Evolutionary conservation across 2,797 vertebrate genomes (phyloP).

Genomic region (Nyctibius grandis): DNA sequence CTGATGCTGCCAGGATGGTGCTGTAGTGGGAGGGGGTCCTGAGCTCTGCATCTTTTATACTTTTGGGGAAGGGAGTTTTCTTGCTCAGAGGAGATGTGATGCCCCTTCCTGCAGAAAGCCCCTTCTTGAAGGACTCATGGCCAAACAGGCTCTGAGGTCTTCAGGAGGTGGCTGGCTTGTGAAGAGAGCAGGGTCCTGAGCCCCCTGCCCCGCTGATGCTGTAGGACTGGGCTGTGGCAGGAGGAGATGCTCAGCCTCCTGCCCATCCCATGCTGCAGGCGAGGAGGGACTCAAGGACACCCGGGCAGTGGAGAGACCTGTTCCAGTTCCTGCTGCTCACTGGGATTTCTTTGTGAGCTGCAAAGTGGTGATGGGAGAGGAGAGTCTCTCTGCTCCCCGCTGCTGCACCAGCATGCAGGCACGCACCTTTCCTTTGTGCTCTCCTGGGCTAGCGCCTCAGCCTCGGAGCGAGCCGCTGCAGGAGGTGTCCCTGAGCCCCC

Average conservation of each 20-base stretch:
- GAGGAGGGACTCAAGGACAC: slow-evolving; percentile 14
- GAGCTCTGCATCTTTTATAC: not conserved
- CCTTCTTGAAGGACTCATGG: fast-evolving
- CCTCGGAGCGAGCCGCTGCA: fast-evolving
- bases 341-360: not conserved
- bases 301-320: not conserved
- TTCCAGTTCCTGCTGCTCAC: not conserved
- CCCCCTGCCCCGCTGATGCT: not conserved
- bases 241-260: not conserved
- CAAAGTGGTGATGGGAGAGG: not conserved
- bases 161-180: not conserved
- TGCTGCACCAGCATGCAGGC: fast-evolving
- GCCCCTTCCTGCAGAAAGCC: not conserved
- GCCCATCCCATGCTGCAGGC: fast-evolving
- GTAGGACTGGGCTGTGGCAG: not conserved
- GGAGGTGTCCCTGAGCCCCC: not conserved
- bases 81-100: not conserved
- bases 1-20: not conserved
- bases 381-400: not conserved
- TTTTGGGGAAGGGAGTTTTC: not conserved
- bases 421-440: not conserved
- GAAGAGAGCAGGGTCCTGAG: not conserved
- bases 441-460: not conserved
- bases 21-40: not conserved
- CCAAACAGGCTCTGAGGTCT: not conserved